Percentiles rank a stretch among this genome's conserved stretches.
These are phyloP conservation scores for Petrocephalus microphthalmus DNA, from an alignment of 2,113 vertebrate species.

Conservation along the genomic window DNA sequence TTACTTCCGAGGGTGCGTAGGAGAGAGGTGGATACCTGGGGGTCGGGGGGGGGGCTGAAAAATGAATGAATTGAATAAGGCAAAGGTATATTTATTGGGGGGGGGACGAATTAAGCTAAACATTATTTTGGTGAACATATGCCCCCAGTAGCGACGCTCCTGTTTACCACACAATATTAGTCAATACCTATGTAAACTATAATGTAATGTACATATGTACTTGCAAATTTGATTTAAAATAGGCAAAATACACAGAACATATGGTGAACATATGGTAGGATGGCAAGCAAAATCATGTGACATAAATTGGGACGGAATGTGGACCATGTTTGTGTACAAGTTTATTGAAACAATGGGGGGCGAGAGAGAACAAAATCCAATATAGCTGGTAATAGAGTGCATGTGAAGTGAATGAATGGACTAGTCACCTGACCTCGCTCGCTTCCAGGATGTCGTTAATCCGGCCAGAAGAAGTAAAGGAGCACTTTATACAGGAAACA, in stretches of 20 bases:
- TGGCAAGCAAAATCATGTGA: background rate
- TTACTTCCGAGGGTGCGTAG: background rate
- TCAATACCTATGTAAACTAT: background rate
- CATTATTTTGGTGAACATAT: background rate
- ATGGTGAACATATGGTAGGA: background rate
- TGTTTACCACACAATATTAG: background rate
- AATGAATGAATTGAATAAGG: background rate
- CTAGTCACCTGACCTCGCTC: background rate
- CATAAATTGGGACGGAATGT: background rate
- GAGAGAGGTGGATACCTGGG: background rate
- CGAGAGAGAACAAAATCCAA: background rate
- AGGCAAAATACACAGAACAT: background rate
- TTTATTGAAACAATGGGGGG: background rate
- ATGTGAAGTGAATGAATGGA: background rate
- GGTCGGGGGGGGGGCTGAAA: background rate
- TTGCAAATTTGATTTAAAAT: background rate
- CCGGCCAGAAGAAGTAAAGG: background rate
- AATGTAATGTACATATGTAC: background rate
- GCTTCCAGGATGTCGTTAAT: background rate
- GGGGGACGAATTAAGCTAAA: too few relatives aligned
- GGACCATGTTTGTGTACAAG: background rate
- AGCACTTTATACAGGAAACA: background rate
- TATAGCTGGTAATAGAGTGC: background rate
- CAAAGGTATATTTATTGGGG: too few relatives aligned
- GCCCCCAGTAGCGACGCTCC: background rate